Percentiles rank a stretch among this genome's conserved stretches.
Evolutionary conservation across 2,797 vertebrate genomes (phyloP).

Genomic region (Fistularia commersonii): DNA sequence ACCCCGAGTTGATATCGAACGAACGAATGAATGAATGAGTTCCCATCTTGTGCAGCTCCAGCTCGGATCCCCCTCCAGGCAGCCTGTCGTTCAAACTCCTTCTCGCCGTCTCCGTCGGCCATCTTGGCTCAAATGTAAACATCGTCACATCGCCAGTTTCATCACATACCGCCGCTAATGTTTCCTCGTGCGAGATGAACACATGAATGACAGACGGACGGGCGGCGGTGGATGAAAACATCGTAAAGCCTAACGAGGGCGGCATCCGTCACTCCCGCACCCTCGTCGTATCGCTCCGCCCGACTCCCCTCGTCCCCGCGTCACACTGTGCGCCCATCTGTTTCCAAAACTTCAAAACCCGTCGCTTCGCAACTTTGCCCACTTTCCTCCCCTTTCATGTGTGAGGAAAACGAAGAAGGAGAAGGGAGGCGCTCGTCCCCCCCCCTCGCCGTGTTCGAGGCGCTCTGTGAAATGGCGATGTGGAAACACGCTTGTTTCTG

Average conservation of each 20-base stretch:
- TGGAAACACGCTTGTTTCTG: conserved; percentile 28
- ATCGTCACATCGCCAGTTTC: no score
- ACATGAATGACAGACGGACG: background rate
- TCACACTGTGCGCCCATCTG: conserved; percentile 72
- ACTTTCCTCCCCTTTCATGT: conserved; percentile 38
- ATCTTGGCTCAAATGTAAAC: background rate
- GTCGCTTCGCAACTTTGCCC: conserved; percentile 27
- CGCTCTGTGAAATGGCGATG: conserved; percentile 10
- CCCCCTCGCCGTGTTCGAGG: conserved; percentile 18
- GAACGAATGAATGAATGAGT: no score
- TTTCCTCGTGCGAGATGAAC: no score
- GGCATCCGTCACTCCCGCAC: conserved; percentile 6
- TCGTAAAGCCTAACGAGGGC: conserved; percentile 1
- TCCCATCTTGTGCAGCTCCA: no score
- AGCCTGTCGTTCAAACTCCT: no score
- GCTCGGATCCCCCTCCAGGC: no score
- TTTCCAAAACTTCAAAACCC: conserved; percentile 55
- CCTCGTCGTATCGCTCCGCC: conserved; percentile 30
- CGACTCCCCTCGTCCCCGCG: conserved; percentile 18
- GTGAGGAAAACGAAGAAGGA: no score
- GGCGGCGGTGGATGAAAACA: background rate
- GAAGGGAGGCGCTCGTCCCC: no score
- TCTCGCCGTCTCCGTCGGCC: no score
- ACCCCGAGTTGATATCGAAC: no score
- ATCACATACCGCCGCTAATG: no score